Conservation (phyloP, 2,797 vertebrate species). For the Neopelma chrysocephalum region DNA sequence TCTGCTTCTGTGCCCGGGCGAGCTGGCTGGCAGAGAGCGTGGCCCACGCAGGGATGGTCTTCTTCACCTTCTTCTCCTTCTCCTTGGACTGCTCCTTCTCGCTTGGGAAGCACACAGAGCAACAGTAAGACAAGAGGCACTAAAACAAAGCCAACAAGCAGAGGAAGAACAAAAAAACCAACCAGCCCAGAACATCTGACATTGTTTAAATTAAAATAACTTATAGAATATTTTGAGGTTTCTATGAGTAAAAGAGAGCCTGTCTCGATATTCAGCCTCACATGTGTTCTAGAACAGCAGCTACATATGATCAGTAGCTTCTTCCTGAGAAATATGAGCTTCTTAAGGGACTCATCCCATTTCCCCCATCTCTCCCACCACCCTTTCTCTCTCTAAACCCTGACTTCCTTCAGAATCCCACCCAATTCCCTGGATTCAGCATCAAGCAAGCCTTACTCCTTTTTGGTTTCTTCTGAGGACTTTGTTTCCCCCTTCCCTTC, state of each 20-base stretch:
- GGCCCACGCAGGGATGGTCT: slow-evolving; percentile 96
- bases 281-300: neutral
- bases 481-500: slow-evolving; percentile 77
- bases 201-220: neutral
- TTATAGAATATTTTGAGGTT: neutral
- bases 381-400: neutral
- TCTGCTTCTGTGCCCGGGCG: slow-evolving; percentile 83
- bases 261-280: neutral
- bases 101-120: slow-evolving; percentile 44
- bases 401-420: neutral
- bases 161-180: neutral
- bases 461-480: slow-evolving; percentile 77
- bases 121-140: neutral
- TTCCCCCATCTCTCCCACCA: neutral
- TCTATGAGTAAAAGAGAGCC: neutral
- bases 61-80: slow-evolving; percentile 95
- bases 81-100: slow-evolving; percentile 86
- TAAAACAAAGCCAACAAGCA: neutral
- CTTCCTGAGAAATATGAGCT: neutral
- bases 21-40: slow-evolving; percentile 89
- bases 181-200: neutral
- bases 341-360: neutral
- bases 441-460: slow-evolving; percentile 75
- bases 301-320: neutral
- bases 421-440: neutral